Percentiles rank a stretch among this genome's conserved stretches.
Conservation (phyloP, 2,888 invertebrate species). For the Eulithis prunata region DNA sequence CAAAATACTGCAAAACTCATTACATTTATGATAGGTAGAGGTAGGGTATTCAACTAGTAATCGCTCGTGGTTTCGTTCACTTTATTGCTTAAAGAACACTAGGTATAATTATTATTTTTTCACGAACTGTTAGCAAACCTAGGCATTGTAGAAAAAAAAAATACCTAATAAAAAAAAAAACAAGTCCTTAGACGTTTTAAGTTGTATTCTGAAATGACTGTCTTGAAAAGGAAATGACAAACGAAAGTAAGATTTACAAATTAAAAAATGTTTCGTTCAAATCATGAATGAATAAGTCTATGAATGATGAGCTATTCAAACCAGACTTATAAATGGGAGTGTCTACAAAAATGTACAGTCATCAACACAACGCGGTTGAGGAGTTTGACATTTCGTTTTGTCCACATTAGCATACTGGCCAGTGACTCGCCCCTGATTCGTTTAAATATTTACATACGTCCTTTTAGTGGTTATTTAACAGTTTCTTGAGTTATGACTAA, state of each 20-base stretch:
- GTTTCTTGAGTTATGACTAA: conserved; percentile 38
- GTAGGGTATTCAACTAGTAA: too few species aligned
- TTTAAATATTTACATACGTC: conserved; percentile 68
- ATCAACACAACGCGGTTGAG: conserved; percentile 67
- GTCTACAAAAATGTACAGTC: conserved; percentile 75
- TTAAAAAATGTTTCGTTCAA: conserved; percentile 42
- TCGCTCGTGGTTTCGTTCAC: too few species aligned
- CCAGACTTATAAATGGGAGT: conserved; percentile 66
- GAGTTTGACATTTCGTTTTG: conserved; percentile 71
- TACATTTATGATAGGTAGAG: too few species aligned
- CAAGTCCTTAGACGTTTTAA: not conserved
- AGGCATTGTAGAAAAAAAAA: too few species aligned
- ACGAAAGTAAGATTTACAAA: conserved; percentile 31
- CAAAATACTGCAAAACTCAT: too few species aligned
- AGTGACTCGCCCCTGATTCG: conserved; percentile 61
- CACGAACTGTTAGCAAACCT: too few species aligned
- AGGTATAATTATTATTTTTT: too few species aligned
- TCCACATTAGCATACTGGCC: conserved; percentile 77
- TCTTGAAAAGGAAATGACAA: conserved; percentile 26
- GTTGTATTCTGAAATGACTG: not conserved
- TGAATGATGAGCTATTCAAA: conserved; percentile 68
- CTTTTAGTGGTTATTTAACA: conserved; percentile 56
- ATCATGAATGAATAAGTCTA: conserved; percentile 50
- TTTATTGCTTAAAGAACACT: too few species aligned
- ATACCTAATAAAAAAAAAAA: too few species aligned